Evolutionary conservation across 2,113 vertebrate species (phyloP), one percentile per base, ranked within the genome.

Genomic region (Sebastes fasciatus): DNA sequence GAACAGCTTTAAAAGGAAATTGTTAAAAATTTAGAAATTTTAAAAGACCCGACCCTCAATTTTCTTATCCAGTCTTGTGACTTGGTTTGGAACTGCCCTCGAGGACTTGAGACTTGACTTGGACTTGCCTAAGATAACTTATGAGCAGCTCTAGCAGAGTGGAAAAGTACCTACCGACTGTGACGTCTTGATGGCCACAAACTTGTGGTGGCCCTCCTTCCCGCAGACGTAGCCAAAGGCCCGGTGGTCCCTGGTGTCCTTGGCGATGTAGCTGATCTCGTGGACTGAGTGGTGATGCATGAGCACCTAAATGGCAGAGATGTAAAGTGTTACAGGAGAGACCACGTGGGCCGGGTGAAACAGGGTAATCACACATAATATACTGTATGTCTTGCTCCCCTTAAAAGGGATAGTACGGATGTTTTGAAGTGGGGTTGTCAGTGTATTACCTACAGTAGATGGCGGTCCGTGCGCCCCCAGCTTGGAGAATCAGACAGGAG

Each of bases 231-330:
- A 99, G 84, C 98, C 98, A 58, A 99, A 99, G 12, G 98, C 98
- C 79, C 98, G 96, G 89, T 99, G 97, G 91, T 99, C 98, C 78
- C 98, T 97, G 90, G 98, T 98, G 87, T 99, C 98, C 96, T 98
- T 99, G 2, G 98, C 98, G 0, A 99, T 99, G 95, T 99, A 99
- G 83, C 98, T 99, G 91, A 99, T 98, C 93, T 99, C 98, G 17
- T 99, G 98, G 90, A 99, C 98, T 51, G 98, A 97, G 78, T 99
- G 98, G 79, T 99, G 97, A 90, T 99, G 97, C 90, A 99, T 96
- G 80, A 99, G 95, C 60, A 98, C 96, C 98, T 99, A 54, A 3
- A 49, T 5, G 11, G 17, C 69, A 91, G 69, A 71, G 19, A 77
- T 0, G 0, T n/a, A 52, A 2, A 1, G 42, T 51, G 43, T 43